Percentiles rank a stretch among this genome's conserved stretches.
Evolutionary conservation across 2,888 invertebrate species (phyloP).

Genomic region (Agrotis ipsilon): DNA sequence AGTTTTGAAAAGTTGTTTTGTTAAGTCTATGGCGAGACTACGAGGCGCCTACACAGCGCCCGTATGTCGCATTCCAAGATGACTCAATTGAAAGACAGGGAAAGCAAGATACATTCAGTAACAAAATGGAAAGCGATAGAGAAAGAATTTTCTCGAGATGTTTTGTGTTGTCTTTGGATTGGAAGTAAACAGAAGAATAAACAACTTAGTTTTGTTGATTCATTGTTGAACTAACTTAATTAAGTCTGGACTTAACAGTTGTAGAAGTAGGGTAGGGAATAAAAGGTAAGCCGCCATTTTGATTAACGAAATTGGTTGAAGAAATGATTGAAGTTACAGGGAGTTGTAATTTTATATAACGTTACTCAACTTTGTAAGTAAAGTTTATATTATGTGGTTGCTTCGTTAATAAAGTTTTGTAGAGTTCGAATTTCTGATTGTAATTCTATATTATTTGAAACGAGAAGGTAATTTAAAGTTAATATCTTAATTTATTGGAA

Average conservation of each 20-base stretch:
- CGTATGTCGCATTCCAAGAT: slow-evolving; percentile 52
- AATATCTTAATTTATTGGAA: too few species aligned
- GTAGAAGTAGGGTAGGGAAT: background rate
- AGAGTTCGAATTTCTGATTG: background rate
- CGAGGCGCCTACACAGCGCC: slow-evolving; percentile 67
- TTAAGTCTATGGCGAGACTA: slow-evolving; percentile 72
- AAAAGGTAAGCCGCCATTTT: slow-evolving; percentile 21
- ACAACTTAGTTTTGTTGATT: slow-evolving; percentile 30
- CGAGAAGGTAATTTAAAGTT: background rate
- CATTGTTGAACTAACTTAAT: slow-evolving; percentile 18
- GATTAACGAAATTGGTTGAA: slow-evolving; percentile 22
- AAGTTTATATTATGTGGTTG: background rate
- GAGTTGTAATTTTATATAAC: slow-evolving; percentile 13
- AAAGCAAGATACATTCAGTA: slow-evolving; percentile 11
- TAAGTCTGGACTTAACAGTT: background rate
- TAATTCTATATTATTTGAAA: background rate
- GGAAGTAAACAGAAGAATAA: slow-evolving; percentile 37
- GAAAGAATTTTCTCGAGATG: slow-evolving; percentile 1
- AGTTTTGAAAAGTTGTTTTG: slow-evolving; percentile 50
- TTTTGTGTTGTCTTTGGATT: slow-evolving; percentile 11
- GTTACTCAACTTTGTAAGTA: background rate
- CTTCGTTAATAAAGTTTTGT: slow-evolving; percentile 6
- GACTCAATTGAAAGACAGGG: slow-evolving; percentile 48
- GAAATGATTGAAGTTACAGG: slow-evolving; percentile 7
- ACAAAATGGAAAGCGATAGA: slow-evolving; percentile 31